Evolutionary conservation across 2,113 vertebrate species (phyloP), one percentile per base, ranked within the genome.

Genomic region (Callopanchax toddi): DNA sequence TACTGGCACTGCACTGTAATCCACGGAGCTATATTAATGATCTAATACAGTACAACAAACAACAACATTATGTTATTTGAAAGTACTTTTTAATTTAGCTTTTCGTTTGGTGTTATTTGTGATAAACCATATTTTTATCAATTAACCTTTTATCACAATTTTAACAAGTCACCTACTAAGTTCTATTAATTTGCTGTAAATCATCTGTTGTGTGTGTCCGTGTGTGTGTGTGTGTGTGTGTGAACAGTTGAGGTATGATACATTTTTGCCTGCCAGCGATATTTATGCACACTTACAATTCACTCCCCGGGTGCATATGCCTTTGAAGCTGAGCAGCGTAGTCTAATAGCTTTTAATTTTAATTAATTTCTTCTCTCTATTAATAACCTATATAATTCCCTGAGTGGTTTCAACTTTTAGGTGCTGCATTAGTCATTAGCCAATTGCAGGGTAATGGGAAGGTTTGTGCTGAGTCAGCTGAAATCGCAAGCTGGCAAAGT

Each of bases 321-420:
- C 79, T 86, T 78, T 87, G 81, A 86, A 85, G 83, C 63, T 67
- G 63, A 61, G 51, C 63, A 54, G 71, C 70, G 46, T 52, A 40
- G 57, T 71, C 63, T 82, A 79, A 84, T 76, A 67, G 81, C 79
- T 64, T 87, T 85, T 83, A 76, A 82, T 83, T 84, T 80, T 73
- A 90, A 87, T 89, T 73, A 80, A 89, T 73, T 72, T 48, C 60
- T 44, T 37, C 69, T 71, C 67, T 78, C 74, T 83, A 84, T 86
- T 87, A 86, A 89, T 85, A 83, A 79, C 74, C 63, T 74, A 67
- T 72, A 83, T 85, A 79, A 82, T 89, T 79, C 78, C 78, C 74
- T 78, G 79, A 88, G 84, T 81, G 82, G 51, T 62, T 84, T 49
- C 51, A 66, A 74, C 69, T 80, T 84, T 86, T 73, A 73, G 73